Evolutionary conservation across 2,888 invertebrate genomes (phyloP).

Genomic region (Cinara cedri): DNA sequence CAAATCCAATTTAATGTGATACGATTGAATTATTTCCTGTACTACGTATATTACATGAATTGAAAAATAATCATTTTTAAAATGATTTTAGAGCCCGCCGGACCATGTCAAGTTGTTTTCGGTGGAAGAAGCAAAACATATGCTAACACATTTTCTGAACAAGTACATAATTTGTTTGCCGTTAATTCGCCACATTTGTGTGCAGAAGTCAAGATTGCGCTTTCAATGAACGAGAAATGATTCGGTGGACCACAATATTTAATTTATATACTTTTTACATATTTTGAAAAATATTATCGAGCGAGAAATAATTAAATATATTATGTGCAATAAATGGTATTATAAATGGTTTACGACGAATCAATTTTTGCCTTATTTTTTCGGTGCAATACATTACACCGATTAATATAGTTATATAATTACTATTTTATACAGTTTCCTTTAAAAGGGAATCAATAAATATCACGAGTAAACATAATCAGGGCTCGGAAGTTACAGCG

Average conservation of each 20-base stretch:
- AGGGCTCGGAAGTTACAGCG: too few species aligned
- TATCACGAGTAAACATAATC: too few species aligned
- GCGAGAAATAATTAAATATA: too few species aligned
- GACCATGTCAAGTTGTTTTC: conserved; percentile 18
- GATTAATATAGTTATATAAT: too few species aligned
- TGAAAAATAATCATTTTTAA: not conserved
- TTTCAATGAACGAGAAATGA: not conserved
- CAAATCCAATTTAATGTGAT: not conserved
- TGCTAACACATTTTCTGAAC: conserved; percentile 22
- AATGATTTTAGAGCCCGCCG: conserved; percentile 7
- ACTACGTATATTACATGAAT: not conserved
- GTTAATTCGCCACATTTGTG: conserved; percentile 30
- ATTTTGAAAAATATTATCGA: not conserved
- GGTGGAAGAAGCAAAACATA: conserved; percentile 19
- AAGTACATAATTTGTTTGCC: conserved; percentile 40
- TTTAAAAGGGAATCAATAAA: too few species aligned
- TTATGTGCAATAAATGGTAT: too few species aligned
- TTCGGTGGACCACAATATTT: not conserved
- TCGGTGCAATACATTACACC: too few species aligned
- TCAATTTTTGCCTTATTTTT: too few species aligned
- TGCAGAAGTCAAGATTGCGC: not conserved
- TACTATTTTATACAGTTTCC: too few species aligned
- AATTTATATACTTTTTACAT: not conserved
- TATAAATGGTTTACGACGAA: too few species aligned
- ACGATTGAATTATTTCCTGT: too few species aligned